A percentile compares a stretch with the other conserved stretches of the same genome.
Conservation (phyloP, 2,888 invertebrate genomes). For the Rhagium mordax region DNA sequence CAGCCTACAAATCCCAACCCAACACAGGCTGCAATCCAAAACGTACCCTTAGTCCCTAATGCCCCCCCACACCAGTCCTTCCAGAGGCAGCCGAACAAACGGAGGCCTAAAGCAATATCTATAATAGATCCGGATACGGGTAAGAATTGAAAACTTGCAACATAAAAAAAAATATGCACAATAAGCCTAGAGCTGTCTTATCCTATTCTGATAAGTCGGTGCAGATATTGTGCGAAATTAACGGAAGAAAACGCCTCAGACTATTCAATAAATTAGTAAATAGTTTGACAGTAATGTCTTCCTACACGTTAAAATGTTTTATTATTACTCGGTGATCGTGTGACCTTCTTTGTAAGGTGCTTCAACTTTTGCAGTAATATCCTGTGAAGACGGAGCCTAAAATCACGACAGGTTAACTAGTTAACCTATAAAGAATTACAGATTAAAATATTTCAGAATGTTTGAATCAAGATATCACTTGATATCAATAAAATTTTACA, state of each 20-base stretch:
- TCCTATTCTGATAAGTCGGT: neutral
- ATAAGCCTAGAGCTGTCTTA: constrained; percentile 27
- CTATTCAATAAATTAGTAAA: neutral
- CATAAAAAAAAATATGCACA: constrained; percentile 9
- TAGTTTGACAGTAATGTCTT: constrained; percentile 31
- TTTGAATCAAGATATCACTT: too few relatives aligned
- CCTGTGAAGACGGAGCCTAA: too few relatives aligned
- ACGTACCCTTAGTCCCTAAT: constrained; percentile 36
- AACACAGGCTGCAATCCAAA: constrained; percentile 50
- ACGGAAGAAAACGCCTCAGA: constrained; percentile 27
- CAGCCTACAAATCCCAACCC: constrained; percentile 55
- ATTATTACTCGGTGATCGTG: too few relatives aligned
- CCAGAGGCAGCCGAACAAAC: constrained; percentile 46
- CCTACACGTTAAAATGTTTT: too few relatives aligned
- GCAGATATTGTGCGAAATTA: constrained; percentile 25
- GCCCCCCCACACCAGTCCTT: constrained; percentile 49
- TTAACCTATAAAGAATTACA: too few relatives aligned
- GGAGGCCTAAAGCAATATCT: constrained; percentile 61
- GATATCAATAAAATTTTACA: too few relatives aligned
- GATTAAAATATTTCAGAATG: too few relatives aligned
- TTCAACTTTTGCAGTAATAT: too few relatives aligned
- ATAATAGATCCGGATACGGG: constrained; percentile 68
- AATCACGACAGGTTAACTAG: too few relatives aligned
- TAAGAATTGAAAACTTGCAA: constrained; percentile 37
- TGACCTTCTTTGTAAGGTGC: too few relatives aligned